These are phyloP conservation scores for Crepidodera aurea DNA, from an alignment of 2,888 invertebrate genomes.

Conservation along the genomic window DNA sequence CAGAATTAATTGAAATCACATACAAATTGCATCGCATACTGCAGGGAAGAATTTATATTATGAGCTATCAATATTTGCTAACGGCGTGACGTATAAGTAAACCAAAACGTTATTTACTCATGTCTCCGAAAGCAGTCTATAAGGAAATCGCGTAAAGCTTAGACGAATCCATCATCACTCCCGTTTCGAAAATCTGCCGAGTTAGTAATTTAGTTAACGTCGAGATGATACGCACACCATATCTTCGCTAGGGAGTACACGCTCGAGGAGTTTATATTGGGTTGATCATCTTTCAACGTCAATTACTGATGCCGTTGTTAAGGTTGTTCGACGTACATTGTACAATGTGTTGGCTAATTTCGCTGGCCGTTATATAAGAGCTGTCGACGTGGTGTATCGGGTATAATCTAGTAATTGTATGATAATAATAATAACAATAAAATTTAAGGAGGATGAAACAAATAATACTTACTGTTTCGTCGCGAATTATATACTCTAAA, in stretches of 20 bases:
- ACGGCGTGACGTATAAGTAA: slow-evolving; percentile 31
- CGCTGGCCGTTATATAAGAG: too few species aligned
- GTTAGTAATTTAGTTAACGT: slow-evolving; percentile 30
- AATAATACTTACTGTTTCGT: too few species aligned
- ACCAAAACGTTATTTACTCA: slow-evolving; percentile 34
- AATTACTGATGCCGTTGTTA: slow-evolving; percentile 22
- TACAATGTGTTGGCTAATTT: too few species aligned
- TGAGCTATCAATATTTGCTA: slow-evolving; percentile 35
- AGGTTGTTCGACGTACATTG: too few species aligned
- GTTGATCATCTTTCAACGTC: slow-evolving; percentile 30
- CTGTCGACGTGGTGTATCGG: too few species aligned
- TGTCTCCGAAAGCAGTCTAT: slow-evolving; percentile 32
- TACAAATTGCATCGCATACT: slow-evolving; percentile 27
- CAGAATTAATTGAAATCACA: slow-evolving; percentile 1
- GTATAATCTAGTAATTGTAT: too few species aligned
- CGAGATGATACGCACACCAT: slow-evolving; percentile 16
- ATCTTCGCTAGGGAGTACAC: slow-evolving; percentile 12
- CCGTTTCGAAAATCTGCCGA: slow-evolving; percentile 19
- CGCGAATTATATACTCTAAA: too few species aligned
- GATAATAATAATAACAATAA: too few species aligned
- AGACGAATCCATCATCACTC: slow-evolving; percentile 30
- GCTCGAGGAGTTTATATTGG: slow-evolving; percentile 23
- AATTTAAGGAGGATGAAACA: too few species aligned
- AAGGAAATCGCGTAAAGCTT: slow-evolving; percentile 30
- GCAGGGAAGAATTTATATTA: slow-evolving; percentile 30